Evolutionary conservation across 1,140 invertebrate species (phyloP).

Genomic region (Yoshiicerus persimilis): DNA sequence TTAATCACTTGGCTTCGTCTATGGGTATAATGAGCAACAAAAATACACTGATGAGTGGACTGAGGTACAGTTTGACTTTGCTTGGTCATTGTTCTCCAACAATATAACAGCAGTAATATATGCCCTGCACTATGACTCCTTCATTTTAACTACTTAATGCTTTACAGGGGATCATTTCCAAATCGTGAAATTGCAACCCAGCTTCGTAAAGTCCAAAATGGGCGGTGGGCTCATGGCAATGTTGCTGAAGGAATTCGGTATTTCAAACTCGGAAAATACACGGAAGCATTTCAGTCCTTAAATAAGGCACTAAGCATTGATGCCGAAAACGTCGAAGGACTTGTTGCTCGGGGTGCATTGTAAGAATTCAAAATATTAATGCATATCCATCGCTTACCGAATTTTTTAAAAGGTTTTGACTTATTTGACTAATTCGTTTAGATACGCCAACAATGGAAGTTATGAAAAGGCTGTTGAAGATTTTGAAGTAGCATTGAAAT

Average conservation of each 20-base stretch:
- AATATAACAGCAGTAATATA: no score
- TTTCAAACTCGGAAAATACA: slow-evolving; percentile 85
- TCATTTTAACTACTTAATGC: neutral
- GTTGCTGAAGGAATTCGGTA: slow-evolving; percentile 90
- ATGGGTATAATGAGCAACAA: slow-evolving; percentile 70
- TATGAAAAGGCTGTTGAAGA: slow-evolving; percentile 92
- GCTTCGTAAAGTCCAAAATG: slow-evolving; percentile 82
- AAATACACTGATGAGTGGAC: slow-evolving; percentile 71
- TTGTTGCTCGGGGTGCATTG: slow-evolving; percentile 88
- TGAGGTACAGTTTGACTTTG: slow-evolving; percentile 64
- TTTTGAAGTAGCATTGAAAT: slow-evolving; percentile 84
- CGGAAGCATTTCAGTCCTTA: slow-evolving; percentile 91
- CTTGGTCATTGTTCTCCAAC: no score
- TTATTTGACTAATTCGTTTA: slow-evolving; percentile 51
- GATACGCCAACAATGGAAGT: slow-evolving; percentile 88
- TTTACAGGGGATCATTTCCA: slow-evolving; percentile 68
- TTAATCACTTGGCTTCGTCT: slow-evolving; percentile 72
- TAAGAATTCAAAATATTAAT: slow-evolving; percentile 55
- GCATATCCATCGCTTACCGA: no score
- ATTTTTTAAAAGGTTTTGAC: neutral
- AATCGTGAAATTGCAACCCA: slow-evolving; percentile 78
- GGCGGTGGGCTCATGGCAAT: slow-evolving; percentile 87
- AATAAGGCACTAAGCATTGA: slow-evolving; percentile 92
- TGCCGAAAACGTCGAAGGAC: slow-evolving; percentile 87
- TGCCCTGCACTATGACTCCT: neutral